Base-by-base conservation (phyloP, 1,140 invertebrate species). In the Drosophila orena region DNA sequence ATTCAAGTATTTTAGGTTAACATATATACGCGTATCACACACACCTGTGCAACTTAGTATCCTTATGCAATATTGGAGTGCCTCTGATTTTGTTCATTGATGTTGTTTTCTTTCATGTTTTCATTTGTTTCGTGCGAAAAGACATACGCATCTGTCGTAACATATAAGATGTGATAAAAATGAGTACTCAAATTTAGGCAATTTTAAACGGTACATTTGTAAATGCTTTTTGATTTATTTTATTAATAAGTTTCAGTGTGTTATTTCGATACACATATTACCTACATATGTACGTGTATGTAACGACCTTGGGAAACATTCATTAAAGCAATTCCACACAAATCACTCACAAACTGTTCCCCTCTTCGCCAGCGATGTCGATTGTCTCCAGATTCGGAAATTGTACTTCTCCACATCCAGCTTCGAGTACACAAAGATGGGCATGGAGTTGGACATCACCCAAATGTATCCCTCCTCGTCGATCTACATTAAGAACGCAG, bases 381-480 rank as follows among this genome's bases (percentile, higher is more conserved):
- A 73, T 46, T 90, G 80, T 49, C 78, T 89, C 91, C 91, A 95
- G 42, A 95, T 91, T 42, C 93, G 93, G 83, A 95, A 95, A 78
- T 95, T 95, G 47, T 92, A 93, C 27, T 93, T 81, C 71, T 94
- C 92, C 3, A 93, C 91, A 81, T 95, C 92, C 5, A 95, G 74
- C 6, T 79, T 91, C 2, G 94, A 93, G 68, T 95, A 95, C 4
- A 94, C 93, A 68, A 94, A 95, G n/a, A 93, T 92, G 0, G 94
- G 94, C 90, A 95, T 92, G 0, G 93, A 93, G 73, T 95, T 95
- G 0, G 94, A 93, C 83, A 95, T 93, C 0, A 95, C 85, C 93
- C 94, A 95, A 6, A 95, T 93, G 24, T 93, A 93, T 40, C 94
- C 93, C 4, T 92, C 92, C 0, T 93, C 93, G 50, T 92, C 92